Conservation (phyloP, 1,140 invertebrate genomes). For the Oryctes rhinoceros region DNA sequence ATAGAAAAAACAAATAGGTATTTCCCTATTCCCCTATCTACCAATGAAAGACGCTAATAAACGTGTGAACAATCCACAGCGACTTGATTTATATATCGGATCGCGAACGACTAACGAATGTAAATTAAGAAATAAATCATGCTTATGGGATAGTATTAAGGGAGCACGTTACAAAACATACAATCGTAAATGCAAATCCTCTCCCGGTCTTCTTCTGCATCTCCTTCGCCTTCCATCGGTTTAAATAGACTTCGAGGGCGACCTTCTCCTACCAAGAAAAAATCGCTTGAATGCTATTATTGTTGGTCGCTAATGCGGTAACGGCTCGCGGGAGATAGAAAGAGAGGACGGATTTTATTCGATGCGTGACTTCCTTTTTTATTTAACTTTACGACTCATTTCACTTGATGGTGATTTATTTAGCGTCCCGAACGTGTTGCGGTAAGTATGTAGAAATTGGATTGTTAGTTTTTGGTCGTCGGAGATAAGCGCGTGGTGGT, state of each 20-base stretch:
- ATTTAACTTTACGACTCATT: background rate
- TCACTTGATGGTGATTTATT: background rate
- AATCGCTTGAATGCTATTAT: no score
- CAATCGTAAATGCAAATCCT: conserved; percentile 15
- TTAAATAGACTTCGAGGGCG: background rate
- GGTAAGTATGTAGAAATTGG: no score
- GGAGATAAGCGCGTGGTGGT: no score
- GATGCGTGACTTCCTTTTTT: background rate
- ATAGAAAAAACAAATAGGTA: no score
- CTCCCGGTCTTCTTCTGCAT: background rate
- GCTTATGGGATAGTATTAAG: conserved; percentile 6
- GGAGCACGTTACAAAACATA: background rate
- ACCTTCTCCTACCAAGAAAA: background rate
- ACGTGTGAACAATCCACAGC: background rate
- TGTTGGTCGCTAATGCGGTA: no score
- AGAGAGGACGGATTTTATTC: background rate
- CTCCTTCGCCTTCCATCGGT: background rate
- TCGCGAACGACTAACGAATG: background rate
- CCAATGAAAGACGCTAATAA: background rate
- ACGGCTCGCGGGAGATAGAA: no score
- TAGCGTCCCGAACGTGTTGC: background rate
- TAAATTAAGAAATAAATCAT: conserved; percentile 20
- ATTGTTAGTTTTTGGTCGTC: no score
- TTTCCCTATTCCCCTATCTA: no score
- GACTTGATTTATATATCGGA: background rate